These are phyloP conservation scores for Agrochola macilenta DNA, from an alignment of 2,888 invertebrate species.

Conservation along the genomic window DNA sequence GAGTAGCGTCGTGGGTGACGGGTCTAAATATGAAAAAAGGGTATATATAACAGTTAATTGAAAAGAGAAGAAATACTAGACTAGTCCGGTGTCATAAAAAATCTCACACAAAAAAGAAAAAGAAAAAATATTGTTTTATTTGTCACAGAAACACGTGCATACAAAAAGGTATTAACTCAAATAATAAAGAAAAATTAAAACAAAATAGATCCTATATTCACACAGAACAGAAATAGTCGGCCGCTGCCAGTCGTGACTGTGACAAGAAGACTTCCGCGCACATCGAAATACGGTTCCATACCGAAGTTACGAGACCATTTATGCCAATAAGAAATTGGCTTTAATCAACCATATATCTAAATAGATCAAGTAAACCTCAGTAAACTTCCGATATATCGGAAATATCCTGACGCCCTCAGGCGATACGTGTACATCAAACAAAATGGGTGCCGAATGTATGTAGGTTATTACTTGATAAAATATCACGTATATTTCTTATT, in stretches of 20 bases:
- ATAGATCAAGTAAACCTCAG: conserved; percentile 21
- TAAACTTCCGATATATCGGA: conserved; percentile 14
- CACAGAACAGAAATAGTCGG: too few relatives aligned
- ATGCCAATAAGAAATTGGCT: conserved; percentile 1
- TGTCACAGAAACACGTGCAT: too few relatives aligned
- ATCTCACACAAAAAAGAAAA: too few relatives aligned
- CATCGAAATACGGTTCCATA: not conserved
- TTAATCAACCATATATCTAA: conserved; percentile 6
- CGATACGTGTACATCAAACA: conserved; percentile 48
- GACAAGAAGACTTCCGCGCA: too few relatives aligned
- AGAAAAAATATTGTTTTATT: too few relatives aligned
- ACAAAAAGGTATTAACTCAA: too few relatives aligned
- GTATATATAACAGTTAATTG: too few relatives aligned
- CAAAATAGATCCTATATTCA: too few relatives aligned
- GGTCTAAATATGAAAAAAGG: not conserved
- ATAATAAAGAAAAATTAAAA: too few relatives aligned
- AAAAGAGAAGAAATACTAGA: not conserved
- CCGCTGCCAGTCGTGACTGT: too few relatives aligned
- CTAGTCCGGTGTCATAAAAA: too few relatives aligned
- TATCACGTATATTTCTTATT: conserved; percentile 49
- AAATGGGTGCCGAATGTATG: conserved; percentile 40
- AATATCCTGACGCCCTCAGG: conserved; percentile 27
- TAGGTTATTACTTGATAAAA: conserved; percentile 54
- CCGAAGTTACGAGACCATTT: not conserved
- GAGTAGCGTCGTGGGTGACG: not conserved